Evolutionary conservation across 2,888 invertebrate species (phyloP).

Genomic region (Polydrusus tereticollis): DNA sequence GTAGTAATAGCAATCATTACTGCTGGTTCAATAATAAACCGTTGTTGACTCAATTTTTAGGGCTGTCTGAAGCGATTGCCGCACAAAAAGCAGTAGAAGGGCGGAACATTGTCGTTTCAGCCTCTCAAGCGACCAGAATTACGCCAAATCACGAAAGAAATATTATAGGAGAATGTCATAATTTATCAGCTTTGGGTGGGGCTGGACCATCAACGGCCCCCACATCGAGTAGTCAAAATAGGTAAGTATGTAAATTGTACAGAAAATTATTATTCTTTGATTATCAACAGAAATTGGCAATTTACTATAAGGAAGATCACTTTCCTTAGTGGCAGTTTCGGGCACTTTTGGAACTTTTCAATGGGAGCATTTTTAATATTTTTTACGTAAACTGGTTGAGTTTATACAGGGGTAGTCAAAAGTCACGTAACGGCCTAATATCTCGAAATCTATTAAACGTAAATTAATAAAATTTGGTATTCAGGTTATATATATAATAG

Average conservation of each 20-base stretch:
- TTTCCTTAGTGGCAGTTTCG: not conserved
- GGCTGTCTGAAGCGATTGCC: slow-evolving; percentile 76
- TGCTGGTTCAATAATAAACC: not conserved
- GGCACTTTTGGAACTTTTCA: not conserved
- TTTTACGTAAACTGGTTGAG: too few species aligned
- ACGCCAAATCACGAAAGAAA: slow-evolving; percentile 78
- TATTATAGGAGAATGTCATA: slow-evolving; percentile 74
- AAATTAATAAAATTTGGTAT: too few species aligned
- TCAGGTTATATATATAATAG: too few species aligned
- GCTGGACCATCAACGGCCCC: not conserved
- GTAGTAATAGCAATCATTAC: not conserved
- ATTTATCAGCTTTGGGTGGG: not conserved
- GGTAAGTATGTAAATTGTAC: slow-evolving; percentile 23
- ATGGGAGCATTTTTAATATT: not conserved
- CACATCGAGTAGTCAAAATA: slow-evolving; percentile 19
- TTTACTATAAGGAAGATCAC: too few species aligned
- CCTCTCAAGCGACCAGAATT: slow-evolving; percentile 70
- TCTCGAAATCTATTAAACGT: too few species aligned
- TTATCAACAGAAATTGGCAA: too few species aligned
- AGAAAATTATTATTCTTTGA: too few species aligned
- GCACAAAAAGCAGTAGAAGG: slow-evolving; percentile 76
- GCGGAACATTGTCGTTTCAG: slow-evolving; percentile 70
- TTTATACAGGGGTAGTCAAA: too few species aligned
- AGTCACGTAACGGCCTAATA: too few species aligned
- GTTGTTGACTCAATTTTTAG: not conserved